phyloP scores from a whole-genome alignment of 2,888 invertebrate species.

The Eurois occulta region DNA sequence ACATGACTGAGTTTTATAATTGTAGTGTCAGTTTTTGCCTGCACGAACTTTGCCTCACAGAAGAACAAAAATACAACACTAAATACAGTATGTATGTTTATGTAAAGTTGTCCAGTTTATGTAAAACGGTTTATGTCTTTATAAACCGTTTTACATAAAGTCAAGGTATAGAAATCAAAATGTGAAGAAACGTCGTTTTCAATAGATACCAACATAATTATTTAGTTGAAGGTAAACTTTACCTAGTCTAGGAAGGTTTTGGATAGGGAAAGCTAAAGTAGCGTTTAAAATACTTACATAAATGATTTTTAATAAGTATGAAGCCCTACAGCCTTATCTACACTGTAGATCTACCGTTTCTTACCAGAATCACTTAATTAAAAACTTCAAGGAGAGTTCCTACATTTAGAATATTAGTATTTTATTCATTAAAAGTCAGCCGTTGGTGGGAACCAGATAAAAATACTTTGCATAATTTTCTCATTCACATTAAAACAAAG shows the following conservation, averaged over 20 bases:
- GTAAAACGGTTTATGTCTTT: no score
- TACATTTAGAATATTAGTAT: slow-evolving; percentile 37
- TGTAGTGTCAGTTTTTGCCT: slow-evolving; percentile 31
- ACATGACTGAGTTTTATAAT: slow-evolving; percentile 1
- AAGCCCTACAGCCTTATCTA: neutral
- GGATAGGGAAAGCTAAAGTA: neutral
- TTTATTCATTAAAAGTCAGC: slow-evolving; percentile 37
- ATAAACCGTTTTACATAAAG: neutral
- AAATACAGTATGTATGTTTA: no score
- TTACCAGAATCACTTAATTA: slow-evolving; percentile 9
- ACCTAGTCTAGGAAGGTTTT: neutral
- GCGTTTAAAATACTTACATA: neutral
- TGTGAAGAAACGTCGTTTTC: neutral
- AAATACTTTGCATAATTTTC: slow-evolving; percentile 66
- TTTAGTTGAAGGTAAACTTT: neutral
- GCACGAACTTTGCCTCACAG: neutral
- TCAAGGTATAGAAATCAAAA: neutral
- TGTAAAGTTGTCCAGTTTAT: no score
- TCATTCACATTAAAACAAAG: slow-evolving; percentile 65
- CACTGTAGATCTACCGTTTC: neutral
- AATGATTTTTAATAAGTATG: neutral
- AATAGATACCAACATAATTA: neutral
- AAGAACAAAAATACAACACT: neutral
- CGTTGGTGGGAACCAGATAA: slow-evolving; percentile 49
- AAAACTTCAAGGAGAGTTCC: slow-evolving; percentile 18